Conservation (phyloP, 2,113 vertebrate genomes). For the Polypterus bichir region DNA sequence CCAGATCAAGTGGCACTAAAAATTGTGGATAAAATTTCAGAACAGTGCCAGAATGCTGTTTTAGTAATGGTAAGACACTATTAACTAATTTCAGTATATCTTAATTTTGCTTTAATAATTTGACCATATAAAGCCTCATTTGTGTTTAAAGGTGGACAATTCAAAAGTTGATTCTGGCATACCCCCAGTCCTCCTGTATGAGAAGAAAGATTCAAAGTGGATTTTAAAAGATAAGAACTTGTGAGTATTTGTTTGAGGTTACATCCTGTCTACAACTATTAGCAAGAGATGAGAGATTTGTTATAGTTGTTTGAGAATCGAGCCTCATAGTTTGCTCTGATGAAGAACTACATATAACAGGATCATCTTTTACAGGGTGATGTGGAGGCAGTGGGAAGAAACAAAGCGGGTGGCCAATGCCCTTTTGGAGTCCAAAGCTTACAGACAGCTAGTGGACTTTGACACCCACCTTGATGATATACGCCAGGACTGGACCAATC, state of each 20-base stretch:
- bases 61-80: constrained; percentile 63
- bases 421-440: constrained; percentile 59
- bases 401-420: constrained; percentile 56
- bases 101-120: neutral
- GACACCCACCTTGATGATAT: constrained; percentile 82
- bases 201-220: constrained; percentile 65
- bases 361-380: constrained; percentile 49
- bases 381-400: constrained; percentile 81
- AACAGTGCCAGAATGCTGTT: constrained; percentile 63
- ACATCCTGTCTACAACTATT: neutral
- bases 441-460: constrained; percentile 66
- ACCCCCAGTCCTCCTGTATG: constrained; percentile 73
- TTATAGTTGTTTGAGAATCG: no score
- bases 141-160: constrained; percentile 56
- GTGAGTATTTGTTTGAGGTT: constrained; percentile 41
- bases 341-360: no score
- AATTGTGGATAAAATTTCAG: constrained; percentile 66
- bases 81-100: neutral
- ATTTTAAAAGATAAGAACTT: constrained; percentile 75
- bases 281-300: no score
- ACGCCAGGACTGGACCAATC: constrained; percentile 79
- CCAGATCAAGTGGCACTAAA: constrained; percentile 61
- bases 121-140: neutral
- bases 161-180: constrained; percentile 62
- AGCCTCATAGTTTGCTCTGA: no score